Conservation (phyloP, 1,140 invertebrate genomes). For the Whitmania pigra region DNA sequence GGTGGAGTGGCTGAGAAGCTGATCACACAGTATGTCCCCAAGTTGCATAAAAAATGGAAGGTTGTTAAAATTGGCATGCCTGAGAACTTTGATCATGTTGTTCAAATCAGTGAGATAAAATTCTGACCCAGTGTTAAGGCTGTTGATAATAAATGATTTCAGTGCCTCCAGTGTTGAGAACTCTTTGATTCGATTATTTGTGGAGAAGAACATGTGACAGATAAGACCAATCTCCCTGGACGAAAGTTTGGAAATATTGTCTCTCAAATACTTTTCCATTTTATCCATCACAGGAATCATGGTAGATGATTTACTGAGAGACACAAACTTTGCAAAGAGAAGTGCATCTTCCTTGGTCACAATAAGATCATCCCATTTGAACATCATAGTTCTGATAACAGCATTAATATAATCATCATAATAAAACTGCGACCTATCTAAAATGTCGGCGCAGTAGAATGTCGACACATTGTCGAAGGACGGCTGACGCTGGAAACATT, state of each 20-base stretch:
- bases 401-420: background rate
- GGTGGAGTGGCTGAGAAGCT: background rate
- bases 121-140: background rate
- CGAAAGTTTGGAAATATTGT: background rate
- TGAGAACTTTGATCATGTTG: constrained; percentile 4
- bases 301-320: background rate
- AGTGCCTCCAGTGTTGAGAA: constrained; percentile 4
- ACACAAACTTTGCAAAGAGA: background rate
- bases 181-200: background rate
- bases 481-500: constrained; percentile 1
- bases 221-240: background rate
- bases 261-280: background rate
- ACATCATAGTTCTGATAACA: background rate
- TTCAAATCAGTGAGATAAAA: constrained; percentile 6
- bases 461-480: background rate
- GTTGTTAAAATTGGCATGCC: background rate
- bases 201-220: constrained; percentile 2
- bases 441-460: background rate
- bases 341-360: background rate
- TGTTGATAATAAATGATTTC: background rate
- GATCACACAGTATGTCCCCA: background rate
- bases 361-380: background rate
- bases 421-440: background rate
- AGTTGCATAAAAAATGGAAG: background rate
- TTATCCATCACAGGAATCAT: background rate